Evolutionary conservation across 2,888 invertebrate species (phyloP).

Genomic region (Catocala sponsa): DNA sequence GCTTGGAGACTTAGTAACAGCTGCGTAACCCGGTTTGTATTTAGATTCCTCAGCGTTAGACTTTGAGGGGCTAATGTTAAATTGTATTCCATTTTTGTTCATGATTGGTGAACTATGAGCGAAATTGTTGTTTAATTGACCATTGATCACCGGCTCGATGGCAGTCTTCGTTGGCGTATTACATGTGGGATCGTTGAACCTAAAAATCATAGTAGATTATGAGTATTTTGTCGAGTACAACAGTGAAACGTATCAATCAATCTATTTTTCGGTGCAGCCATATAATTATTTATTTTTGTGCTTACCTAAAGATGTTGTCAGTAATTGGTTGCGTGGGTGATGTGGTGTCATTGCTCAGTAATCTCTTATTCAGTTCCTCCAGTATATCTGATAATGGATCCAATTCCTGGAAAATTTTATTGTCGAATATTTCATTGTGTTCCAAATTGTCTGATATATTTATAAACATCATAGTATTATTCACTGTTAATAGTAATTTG

Average conservation of each 20-base stretch:
- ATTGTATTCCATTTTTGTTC: constrained; percentile 87
- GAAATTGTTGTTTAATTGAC: constrained; percentile 73
- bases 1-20: constrained; percentile 81
- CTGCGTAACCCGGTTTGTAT: constrained; percentile 75
- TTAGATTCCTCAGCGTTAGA: constrained; percentile 81
- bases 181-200: constrained; percentile 90
- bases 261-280: neutral
- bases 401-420: constrained; percentile 78
- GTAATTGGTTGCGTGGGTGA: constrained; percentile 75
- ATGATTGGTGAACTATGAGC: constrained; percentile 86
- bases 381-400: constrained; percentile 91
- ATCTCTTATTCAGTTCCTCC: constrained; percentile 90
- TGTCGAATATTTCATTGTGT: too few relatives aligned
- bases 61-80: constrained; percentile 83
- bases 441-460: too few relatives aligned
- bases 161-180: constrained; percentile 72
- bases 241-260: too few relatives aligned
- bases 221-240: neutral
- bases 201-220: constrained; percentile 48
- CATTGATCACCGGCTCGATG: constrained; percentile 65
- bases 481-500: too few relatives aligned
- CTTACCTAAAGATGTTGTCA: constrained; percentile 90
- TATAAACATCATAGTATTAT: too few relatives aligned
- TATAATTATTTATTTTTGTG: neutral
- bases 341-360: constrained; percentile 80